Evolutionary conservation across 1,140 invertebrate genomes (phyloP), one percentile per base, ranked within the genome.

Genomic region (Megathymus violae): DNA sequence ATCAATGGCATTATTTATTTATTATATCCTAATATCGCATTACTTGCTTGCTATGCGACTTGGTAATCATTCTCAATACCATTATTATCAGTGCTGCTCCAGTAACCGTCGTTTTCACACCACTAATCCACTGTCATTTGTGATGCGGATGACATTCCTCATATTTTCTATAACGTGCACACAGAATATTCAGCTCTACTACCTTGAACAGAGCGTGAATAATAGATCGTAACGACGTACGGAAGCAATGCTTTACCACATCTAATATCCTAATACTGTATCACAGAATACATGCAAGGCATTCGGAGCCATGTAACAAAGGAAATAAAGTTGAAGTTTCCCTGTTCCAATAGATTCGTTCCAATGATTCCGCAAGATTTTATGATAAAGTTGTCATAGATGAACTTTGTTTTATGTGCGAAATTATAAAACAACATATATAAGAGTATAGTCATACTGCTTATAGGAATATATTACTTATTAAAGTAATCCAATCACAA

Each of bases 91-190:
- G 51, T 56, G 62, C 15, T 34, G 62, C 51, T 63, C 48, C 40
- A 47, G 40, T 63, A 63, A 64, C 38, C 56, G 56, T 52, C 40
- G 63, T 78, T 74, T 75, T 68, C 69, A 78, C 67, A 48, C 56
- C 63, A 65, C 58, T 75, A 75, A 72, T 71, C 67, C 61, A 31
- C 27, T 41, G 56, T 70, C 51, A 64, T 73, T 73, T 62, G 44
- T 48, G 27, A 71, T 71, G 66, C 71, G 25, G 64, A 69, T 64
- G 50, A 50, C 64, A 69, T 67, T 73, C 64, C 47, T 56, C 38
- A 27, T 38, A 38, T 22, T 54, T 46, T 22, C 46, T 27, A 14
- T 38, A 11, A 9, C 15, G 1, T 9, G 9, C n/a, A 38, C 15
- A 40, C 0, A 25, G 13, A 38, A 59, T 17, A 40, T 10, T 52